Percentiles rank a stretch among this genome's conserved stretches.
These are phyloP conservation scores for Plemyria rubiginata DNA, from an alignment of 2,888 invertebrate species.

Conservation along the genomic window DNA sequence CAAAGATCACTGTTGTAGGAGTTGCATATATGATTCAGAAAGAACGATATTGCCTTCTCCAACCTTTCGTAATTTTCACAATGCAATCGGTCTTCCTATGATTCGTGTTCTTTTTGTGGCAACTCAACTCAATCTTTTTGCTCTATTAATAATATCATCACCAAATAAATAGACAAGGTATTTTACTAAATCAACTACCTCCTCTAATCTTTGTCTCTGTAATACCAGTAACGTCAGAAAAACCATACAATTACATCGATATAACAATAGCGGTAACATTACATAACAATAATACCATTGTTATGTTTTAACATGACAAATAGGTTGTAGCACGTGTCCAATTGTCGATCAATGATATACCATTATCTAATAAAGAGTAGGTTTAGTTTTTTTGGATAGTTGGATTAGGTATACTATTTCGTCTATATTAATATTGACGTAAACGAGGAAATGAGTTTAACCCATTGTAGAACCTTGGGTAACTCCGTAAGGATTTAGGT, in stretches of 20 bases:
- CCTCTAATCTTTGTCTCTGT: slow-evolving; percentile 6
- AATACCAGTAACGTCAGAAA: slow-evolving; percentile 21
- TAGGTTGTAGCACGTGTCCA: slow-evolving; percentile 30
- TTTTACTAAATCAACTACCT: slow-evolving; percentile 4
- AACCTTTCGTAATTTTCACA: too few relatives aligned
- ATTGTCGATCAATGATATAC: slow-evolving; percentile 27
- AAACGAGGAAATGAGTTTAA: slow-evolving; percentile 1
- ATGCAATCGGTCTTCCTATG: too few relatives aligned
- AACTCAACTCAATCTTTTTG: neutral
- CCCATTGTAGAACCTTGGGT: slow-evolving; percentile 5
- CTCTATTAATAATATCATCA: neutral
- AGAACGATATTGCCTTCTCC: too few relatives aligned
- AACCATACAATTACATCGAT: slow-evolving; percentile 23
- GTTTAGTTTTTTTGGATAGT: neutral
- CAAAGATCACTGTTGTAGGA: too few relatives aligned
- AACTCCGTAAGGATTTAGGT: neutral
- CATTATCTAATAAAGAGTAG: slow-evolving; percentile 9
- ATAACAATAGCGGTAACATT: slow-evolving; percentile 32
- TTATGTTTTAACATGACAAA: slow-evolving; percentile 36
- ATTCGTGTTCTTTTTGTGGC: too few relatives aligned
- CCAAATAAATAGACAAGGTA: neutral
- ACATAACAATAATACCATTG: slow-evolving; percentile 29
- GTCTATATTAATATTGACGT: neutral
- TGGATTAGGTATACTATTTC: neutral
- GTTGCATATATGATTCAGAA: too few relatives aligned